Conservation (phyloP, 30 jellyfish, hydroid and myxozoan species). For the Cassiopea andromeda region DNA sequence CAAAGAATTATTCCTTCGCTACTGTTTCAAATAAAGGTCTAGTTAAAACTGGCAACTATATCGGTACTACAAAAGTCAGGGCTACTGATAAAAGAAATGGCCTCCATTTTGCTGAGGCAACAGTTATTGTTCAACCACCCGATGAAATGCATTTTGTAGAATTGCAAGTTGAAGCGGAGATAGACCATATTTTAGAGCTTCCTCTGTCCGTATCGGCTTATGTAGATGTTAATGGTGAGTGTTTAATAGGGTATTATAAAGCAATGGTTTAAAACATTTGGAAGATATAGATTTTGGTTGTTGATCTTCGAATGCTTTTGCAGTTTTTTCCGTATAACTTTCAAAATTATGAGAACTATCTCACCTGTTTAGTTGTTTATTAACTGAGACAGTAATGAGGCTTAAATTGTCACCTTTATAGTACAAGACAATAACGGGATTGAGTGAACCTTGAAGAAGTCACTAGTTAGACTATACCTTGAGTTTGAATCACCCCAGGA, state of each 20-base stretch:
- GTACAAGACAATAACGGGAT: too few species aligned
- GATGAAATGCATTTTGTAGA: conserved; percentile 78
- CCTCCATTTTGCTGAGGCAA: conserved; percentile 72
- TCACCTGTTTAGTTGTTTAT: too few species aligned
- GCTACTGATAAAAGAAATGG: conserved; percentile 82
- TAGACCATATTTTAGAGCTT: conserved; percentile 71
- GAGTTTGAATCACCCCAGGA: too few species aligned
- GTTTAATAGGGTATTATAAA: neutral
- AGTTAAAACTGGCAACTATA: conserved; percentile 61
- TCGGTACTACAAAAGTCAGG: conserved; percentile 71
- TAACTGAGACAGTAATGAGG: too few species aligned
- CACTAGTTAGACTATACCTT: too few species aligned
- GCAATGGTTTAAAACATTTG: neutral
- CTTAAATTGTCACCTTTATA: too few species aligned
- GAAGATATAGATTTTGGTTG: too few species aligned
- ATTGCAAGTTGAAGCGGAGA: conserved; percentile 86
- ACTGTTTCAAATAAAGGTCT: conserved; percentile 84
- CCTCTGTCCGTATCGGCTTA: conserved; percentile 85
- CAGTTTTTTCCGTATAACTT: too few species aligned
- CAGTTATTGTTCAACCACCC: conserved; percentile 83
- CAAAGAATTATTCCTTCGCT: conserved; percentile 61
- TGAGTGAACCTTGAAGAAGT: too few species aligned
- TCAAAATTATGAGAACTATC: too few species aligned
- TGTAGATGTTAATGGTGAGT: conserved; percentile 64
- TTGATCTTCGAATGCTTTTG: too few species aligned